These are phyloP conservation scores for Pithys albifrons DNA, from an alignment of 2,113 vertebrate species.

Conservation along the genomic window DNA sequence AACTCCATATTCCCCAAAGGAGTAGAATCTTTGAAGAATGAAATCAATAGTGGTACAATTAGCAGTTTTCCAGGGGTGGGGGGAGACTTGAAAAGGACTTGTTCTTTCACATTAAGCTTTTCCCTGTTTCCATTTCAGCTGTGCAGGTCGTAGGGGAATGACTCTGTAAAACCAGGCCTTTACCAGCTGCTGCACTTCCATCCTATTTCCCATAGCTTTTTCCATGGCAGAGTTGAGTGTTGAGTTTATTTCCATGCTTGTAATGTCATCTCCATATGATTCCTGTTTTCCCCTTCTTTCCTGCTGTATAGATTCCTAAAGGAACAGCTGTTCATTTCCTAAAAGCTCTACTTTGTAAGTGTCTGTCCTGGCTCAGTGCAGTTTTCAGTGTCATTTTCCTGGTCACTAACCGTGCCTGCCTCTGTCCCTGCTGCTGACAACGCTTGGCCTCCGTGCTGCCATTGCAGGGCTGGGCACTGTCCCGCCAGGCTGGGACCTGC, in stretches of 20 bases:
- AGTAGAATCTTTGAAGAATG: not conserved
- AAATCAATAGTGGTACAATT: not conserved
- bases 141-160: not conserved
- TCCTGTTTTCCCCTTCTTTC: slow-evolving; percentile 81
- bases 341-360: slow-evolving; percentile 95
- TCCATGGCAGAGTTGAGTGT: not conserved
- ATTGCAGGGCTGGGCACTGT: slow-evolving; percentile 24
- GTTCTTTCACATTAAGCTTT: not conserved
- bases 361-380: slow-evolving; percentile 70
- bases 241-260: slow-evolving; percentile 57
- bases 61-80: not conserved
- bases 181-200: not conserved
- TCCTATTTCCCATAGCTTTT: not conserved
- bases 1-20: rapidly evolving
- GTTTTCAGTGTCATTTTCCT: slow-evolving; percentile 59
- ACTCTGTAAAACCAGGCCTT: not conserved
- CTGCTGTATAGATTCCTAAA: slow-evolving; percentile 94
- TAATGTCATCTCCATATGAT: slow-evolving; percentile 75
- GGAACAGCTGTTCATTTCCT: slow-evolving; percentile 89
- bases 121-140: not conserved
- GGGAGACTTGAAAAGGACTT: not conserved
- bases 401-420: slow-evolving; percentile 73
- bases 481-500: not conserved
- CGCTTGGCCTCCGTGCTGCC: slow-evolving; percentile 55
- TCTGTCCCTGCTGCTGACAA: slow-evolving; percentile 57